Conservation (phyloP, 2,888 invertebrate genomes). For the Strigamia maritima region DNA sequence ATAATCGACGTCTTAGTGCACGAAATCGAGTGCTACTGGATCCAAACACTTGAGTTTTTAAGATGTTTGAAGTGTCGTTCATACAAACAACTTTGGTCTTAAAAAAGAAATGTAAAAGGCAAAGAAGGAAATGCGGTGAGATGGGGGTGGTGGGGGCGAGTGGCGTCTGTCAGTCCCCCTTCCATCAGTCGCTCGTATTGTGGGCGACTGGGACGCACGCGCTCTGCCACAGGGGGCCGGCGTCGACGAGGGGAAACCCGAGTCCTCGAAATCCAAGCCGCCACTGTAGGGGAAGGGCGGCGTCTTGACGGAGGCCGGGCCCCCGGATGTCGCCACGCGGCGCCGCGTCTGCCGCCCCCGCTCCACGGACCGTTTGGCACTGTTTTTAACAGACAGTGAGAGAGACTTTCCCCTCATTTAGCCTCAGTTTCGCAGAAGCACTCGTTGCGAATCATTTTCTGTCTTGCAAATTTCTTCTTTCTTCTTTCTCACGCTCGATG, state of each 20-base stretch:
- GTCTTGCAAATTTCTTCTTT: neutral
- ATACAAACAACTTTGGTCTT: neutral
- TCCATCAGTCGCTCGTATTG: constrained; percentile 1
- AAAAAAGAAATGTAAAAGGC: neutral
- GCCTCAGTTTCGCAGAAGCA: constrained; percentile 15
- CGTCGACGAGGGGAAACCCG: constrained; percentile 23
- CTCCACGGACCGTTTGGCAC: constrained; percentile 23
- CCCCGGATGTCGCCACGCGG: constrained; percentile 16
- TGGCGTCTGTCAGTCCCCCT: constrained; percentile 15
- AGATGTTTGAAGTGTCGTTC: neutral
- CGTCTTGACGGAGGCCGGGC: constrained; percentile 23
- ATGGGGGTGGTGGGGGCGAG: neutral
- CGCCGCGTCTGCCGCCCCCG: constrained; percentile 23
- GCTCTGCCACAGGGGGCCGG: constrained; percentile 11
- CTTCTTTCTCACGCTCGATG: constrained; percentile 6
- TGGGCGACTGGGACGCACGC: constrained; percentile 4
- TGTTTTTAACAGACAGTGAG: constrained; percentile 1
- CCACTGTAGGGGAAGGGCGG: constrained; percentile 15
- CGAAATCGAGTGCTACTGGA: neutral
- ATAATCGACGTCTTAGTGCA: neutral
- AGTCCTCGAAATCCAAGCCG: constrained; percentile 10
- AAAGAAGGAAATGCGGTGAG: neutral
- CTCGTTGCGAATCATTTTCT: neutral
- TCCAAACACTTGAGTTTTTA: neutral
- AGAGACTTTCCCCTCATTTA: neutral